Conservation (phyloP, 2,888 invertebrate species). For the Automeris io region DNA sequence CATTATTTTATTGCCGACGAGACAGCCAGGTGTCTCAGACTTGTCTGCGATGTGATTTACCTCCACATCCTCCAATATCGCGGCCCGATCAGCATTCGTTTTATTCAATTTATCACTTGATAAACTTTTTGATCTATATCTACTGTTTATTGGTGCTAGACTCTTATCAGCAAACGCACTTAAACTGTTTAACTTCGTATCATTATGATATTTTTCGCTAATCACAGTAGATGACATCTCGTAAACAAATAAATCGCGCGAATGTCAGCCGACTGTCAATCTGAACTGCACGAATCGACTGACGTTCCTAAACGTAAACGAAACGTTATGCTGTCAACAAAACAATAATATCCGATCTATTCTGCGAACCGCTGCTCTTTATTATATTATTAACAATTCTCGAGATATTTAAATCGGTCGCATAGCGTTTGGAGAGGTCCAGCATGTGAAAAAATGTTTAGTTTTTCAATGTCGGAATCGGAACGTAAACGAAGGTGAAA, state of each 20-base stretch:
- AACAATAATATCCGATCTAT: slow-evolving; percentile 48
- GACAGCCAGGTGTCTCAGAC: slow-evolving; percentile 63
- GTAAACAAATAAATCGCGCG: slow-evolving; percentile 39
- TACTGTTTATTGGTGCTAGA: slow-evolving; percentile 50
- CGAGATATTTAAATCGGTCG: slow-evolving; percentile 28
- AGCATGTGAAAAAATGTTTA: slow-evolving; percentile 21
- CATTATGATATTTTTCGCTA: slow-evolving; percentile 57
- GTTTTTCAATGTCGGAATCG: slow-evolving; percentile 38
- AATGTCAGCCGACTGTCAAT: slow-evolving; percentile 53
- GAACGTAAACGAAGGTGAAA: slow-evolving; percentile 34
- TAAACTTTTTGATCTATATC: slow-evolving; percentile 67
- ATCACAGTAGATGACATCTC: slow-evolving; percentile 65
- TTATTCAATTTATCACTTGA: slow-evolving; percentile 72
- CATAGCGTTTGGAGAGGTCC: slow-evolving; percentile 19
- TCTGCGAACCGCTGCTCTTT: slow-evolving; percentile 31
- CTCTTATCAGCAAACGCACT: slow-evolving; percentile 61
- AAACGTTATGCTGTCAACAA: slow-evolving; percentile 54
- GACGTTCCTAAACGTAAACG: slow-evolving; percentile 41
- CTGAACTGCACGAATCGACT: slow-evolving; percentile 56
- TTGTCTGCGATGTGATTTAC: slow-evolving; percentile 56
- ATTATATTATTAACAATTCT: slow-evolving; percentile 21
- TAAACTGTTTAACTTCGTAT: slow-evolving; percentile 58
- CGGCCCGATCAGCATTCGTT: slow-evolving; percentile 60
- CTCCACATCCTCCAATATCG: slow-evolving; percentile 65
- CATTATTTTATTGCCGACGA: slow-evolving; percentile 49